These are phyloP conservation scores for Haplochromis vanheusdeni DNA, from an alignment of 2,113 vertebrate genomes.

Conservation along the genomic window DNA sequence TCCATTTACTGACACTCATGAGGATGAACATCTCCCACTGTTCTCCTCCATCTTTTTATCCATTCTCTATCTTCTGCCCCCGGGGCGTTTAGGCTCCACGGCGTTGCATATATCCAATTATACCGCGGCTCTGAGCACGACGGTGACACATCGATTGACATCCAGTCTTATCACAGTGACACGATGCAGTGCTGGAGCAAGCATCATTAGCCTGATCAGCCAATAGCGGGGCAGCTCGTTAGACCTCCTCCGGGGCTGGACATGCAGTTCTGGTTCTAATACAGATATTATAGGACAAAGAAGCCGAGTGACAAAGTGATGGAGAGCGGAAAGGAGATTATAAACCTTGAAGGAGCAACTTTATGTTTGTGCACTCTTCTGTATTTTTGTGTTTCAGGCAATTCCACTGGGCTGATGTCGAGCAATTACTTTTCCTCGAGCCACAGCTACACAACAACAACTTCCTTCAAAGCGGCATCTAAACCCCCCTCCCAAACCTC, in stretches of 20 bases:
- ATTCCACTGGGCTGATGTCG: background rate
- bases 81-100: slow-evolving; percentile 17
- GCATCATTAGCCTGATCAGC: slow-evolving; percentile 53
- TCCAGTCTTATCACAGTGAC: slow-evolving; percentile 47
- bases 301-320: background rate
- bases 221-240: slow-evolving; percentile 20
- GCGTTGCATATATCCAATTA: slow-evolving; percentile 43
- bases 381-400: background rate
- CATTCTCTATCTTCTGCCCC: background rate
- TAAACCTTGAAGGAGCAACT: slow-evolving; percentile 13
- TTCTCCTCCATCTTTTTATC: background rate
- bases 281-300: slow-evolving; percentile 27
- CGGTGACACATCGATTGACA: slow-evolving; percentile 56
- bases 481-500: background rate
- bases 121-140: slow-evolving; percentile 17
- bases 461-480: background rate
- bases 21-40: background rate
- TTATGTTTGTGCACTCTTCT: background rate
- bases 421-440: background rate
- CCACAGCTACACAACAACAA: background rate
- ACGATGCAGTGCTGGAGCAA: slow-evolving; percentile 35
- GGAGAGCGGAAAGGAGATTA: background rate
- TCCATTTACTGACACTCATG: background rate
- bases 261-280: slow-evolving; percentile 2
- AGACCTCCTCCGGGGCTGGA: background rate